These are phyloP conservation scores for Tichodroma muraria DNA, from an alignment of 2,113 vertebrate species.

Conservation along the genomic window DNA sequence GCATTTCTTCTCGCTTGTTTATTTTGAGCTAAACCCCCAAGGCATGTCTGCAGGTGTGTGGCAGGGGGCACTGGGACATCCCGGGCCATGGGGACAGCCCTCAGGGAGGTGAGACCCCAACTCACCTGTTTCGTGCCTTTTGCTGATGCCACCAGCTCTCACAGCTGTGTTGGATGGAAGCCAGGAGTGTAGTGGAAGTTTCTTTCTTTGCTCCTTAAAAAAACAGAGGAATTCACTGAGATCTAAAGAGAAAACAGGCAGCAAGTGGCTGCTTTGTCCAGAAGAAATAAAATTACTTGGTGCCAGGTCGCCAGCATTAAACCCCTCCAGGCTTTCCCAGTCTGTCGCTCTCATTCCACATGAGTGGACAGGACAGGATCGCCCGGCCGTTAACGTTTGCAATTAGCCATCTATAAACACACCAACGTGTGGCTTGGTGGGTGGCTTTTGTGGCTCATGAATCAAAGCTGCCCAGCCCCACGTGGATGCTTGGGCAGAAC, in stretches of 20 bases:
- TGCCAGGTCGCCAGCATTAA: accelerated
- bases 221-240: background rate
- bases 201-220: background rate
- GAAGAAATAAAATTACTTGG: background rate
- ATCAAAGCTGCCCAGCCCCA: background rate
- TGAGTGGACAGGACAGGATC: background rate
- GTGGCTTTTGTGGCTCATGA: background rate
- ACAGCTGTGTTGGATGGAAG: accelerated
- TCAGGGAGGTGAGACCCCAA: background rate
- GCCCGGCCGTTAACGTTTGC: accelerated
- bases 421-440: background rate
- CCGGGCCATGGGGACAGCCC: background rate
- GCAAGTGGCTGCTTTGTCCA: background rate
- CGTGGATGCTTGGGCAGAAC: accelerated
- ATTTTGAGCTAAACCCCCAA: accelerated
- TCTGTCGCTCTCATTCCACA: accelerated
- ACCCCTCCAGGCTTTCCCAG: background rate
- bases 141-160: background rate
- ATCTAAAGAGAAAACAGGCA: background rate
- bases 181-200: accelerated
- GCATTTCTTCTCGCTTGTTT: background rate
- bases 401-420: background rate
- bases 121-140: accelerated
- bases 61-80: accelerated
- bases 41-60: accelerated